These are phyloP conservation scores for Mesembrinibis cayennensis DNA, from an alignment of 2,113 vertebrate genomes.

Conservation along the genomic window DNA sequence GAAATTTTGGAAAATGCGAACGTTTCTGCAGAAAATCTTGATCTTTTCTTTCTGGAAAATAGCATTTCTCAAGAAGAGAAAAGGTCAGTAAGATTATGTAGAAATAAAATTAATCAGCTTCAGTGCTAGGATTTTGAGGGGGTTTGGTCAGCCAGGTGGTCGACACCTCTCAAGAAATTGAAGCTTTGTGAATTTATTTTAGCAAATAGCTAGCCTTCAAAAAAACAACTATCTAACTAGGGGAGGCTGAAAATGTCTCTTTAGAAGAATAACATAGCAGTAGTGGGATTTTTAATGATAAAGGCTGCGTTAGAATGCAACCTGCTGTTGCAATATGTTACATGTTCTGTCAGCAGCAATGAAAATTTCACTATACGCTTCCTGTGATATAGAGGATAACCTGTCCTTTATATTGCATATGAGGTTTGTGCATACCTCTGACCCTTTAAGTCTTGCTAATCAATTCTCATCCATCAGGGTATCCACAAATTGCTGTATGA, in stretches of 20 bases:
- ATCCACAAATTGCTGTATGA: neutral
- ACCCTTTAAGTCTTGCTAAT: conserved; percentile 13
- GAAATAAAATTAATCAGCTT: neutral
- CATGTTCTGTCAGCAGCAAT: neutral
- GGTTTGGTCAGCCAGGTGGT: neutral
- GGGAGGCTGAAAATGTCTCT: neutral
- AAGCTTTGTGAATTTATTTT: neutral
- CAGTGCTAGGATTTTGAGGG: neutral
- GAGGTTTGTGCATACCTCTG: neutral
- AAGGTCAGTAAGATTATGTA: neutral
- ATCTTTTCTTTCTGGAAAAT: neutral
- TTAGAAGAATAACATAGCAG: neutral
- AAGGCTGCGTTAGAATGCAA: neutral
- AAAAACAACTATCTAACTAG: rapidly evolving
- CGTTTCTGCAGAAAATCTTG: neutral
- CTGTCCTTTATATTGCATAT: neutral
- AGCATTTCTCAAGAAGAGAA: neutral
- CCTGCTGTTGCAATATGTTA: neutral
- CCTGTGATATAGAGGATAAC: neutral
- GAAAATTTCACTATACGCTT: neutral
- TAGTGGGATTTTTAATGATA: neutral
- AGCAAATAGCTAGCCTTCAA: neutral
- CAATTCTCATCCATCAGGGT: conserved; percentile 39
- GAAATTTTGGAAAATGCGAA: neutral
- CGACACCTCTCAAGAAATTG: neutral